phyloP scores from a whole-genome alignment of 2,797 vertebrate species.

The Sebastolobus alascanus region DNA sequence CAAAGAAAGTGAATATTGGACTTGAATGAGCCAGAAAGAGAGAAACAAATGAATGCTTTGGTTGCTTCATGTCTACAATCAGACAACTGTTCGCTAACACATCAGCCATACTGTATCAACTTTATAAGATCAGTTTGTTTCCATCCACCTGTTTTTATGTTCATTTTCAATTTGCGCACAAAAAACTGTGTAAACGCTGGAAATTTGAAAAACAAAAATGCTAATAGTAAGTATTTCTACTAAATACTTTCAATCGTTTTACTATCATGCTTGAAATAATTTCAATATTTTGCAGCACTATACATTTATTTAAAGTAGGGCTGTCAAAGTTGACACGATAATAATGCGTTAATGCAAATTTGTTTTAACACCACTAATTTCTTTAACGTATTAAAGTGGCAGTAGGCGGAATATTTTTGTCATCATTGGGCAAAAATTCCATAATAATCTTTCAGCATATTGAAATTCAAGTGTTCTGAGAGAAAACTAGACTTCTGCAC shows the following conservation, averaged over 20 bases:
- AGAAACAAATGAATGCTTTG: not conserved
- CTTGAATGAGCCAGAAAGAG: not conserved
- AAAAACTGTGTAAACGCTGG: not conserved
- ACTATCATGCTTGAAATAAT: not conserved
- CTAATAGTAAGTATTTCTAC: not conserved
- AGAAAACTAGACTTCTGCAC: no score
- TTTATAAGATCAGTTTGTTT: not conserved
- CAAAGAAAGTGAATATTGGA: not conserved
- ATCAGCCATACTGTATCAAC: not conserved
- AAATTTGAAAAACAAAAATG: not conserved
- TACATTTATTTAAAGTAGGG: no score
- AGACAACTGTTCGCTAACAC: not conserved
- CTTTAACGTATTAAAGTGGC: no score
- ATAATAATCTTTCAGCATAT: no score
- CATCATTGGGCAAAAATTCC: no score
- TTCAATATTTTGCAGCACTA: not conserved
- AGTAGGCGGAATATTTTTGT: no score
- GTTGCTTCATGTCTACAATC: not conserved
- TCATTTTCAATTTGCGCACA: not conserved
- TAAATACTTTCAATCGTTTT: no score
- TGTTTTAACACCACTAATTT: no score
- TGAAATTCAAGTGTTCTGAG: no score
- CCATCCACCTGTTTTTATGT: not conserved
- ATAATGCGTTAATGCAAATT: no score
- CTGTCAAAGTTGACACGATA: no score